Evolutionary conservation across 2,888 invertebrate genomes (phyloP).

Genomic region (Conops quadrifasciatus): DNA sequence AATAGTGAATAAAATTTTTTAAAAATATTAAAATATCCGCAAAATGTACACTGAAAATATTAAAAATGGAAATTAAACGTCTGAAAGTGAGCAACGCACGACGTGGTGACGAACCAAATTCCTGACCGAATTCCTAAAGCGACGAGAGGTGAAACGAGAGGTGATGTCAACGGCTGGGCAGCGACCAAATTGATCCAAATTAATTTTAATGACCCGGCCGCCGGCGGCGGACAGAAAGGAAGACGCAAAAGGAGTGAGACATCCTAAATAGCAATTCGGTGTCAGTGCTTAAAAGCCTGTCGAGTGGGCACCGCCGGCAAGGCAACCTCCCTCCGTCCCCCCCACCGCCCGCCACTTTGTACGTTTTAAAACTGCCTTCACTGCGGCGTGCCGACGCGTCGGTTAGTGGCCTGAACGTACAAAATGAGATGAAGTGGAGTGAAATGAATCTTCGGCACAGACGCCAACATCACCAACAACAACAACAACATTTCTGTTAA

Average conservation of each 20-base stretch:
- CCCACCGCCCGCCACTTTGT: too few relatives aligned
- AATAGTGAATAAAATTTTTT: constrained; percentile 54
- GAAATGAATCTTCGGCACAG: not conserved
- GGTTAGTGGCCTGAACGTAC: too few relatives aligned
- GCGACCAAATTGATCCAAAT: constrained; percentile 63
- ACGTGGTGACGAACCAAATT: not conserved
- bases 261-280: constrained; percentile 65
- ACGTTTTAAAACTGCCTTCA: too few relatives aligned
- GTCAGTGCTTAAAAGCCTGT: constrained; percentile 65
- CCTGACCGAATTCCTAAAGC: constrained; percentile 11
- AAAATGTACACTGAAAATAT: too few relatives aligned
- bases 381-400: too few relatives aligned
- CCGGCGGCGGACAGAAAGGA: constrained; percentile 44
- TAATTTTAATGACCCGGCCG: constrained; percentile 62
- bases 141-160: constrained; percentile 52
- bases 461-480: constrained; percentile 12
- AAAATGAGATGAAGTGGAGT: too few relatives aligned
- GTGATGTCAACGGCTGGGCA: constrained; percentile 60
- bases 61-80: too few relatives aligned
- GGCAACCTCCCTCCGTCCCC: constrained; percentile 10
- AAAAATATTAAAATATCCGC: not conserved
- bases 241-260: constrained; percentile 29
- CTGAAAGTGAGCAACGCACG: too few relatives aligned
- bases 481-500: not conserved
- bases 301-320: constrained; percentile 41